phyloP scores from a whole-genome alignment of 2,888 invertebrate species.

The Melanargia galathea region DNA sequence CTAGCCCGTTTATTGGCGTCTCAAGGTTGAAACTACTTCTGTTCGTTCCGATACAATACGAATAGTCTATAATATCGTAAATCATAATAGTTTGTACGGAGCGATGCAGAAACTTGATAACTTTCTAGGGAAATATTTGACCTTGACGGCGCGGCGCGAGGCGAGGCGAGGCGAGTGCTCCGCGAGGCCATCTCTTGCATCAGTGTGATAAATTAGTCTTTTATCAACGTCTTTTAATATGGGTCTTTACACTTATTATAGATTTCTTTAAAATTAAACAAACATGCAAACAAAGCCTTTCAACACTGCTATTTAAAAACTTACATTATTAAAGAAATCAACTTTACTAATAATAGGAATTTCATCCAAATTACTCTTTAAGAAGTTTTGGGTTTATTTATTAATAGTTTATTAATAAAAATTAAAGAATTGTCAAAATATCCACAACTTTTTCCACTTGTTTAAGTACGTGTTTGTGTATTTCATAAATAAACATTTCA shows the following conservation, averaged over 20 bases:
- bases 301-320: neutral
- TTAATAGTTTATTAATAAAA: too few species aligned
- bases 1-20: neutral
- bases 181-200: constrained; percentile 22
- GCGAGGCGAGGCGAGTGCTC: constrained; percentile 25
- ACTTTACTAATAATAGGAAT: too few species aligned
- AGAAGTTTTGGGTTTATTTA: neutral
- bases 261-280: constrained; percentile 4
- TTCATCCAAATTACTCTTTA: too few species aligned
- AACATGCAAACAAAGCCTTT: constrained; percentile 11
- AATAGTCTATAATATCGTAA: neutral
- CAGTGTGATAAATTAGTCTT: constrained; percentile 1
- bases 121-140: constrained; percentile 30
- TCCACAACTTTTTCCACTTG: neutral
- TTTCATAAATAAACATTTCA: neutral
- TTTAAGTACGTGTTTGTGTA: constrained; percentile 8
- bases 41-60: neutral
- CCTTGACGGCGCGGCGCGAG: constrained; percentile 25
- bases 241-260: neutral
- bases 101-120: constrained; percentile 2
- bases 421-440: neutral
- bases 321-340: too few species aligned
- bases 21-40: neutral
- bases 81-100: neutral
- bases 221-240: neutral